Evolutionary conservation across 2,888 invertebrate species (phyloP), one percentile per base, ranked within the genome.

Genomic region (Agelastica alni): DNA sequence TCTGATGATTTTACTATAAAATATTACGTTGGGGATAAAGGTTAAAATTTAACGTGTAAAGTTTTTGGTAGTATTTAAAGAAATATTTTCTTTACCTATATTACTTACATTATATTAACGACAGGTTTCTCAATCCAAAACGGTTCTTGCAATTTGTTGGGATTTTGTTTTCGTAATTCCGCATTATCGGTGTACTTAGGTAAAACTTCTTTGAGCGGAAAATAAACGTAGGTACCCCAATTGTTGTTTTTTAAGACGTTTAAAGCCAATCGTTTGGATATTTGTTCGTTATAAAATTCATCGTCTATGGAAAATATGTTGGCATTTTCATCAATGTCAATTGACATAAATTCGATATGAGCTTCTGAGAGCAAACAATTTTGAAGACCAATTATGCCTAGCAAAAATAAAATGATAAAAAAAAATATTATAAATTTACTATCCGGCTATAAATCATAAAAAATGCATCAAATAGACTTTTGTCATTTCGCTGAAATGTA

Each of bases 81-180:
- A n/a, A n/a, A n/a, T n/a, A n/a, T n/a, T n/a, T n/a, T n/a, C n/a
- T n/a, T n/a, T n/a, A n/a, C n/a, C n/a, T n/a, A n/a, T n/a, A n/a
- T 7, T 26, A 26, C 26, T 26, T 3, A 26, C 26, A 9, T 6
- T 2, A 26, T 2, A 9, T 26, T 26, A 6, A 41, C 5, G 12
- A 16, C 9, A 0, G 82, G 79, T 1, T 87, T 87, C 73, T 94
- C 86, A 7, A 92, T 76, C 92, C 92, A 93, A 3, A 77, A 80
- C 37, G 96, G 71, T 0, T 91, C 87, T n/a, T n/a, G n/a, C 4
- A 28, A 73, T 96, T 95, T 45, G 95, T 95, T 4, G 47, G 13
- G 3, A 51, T 56, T 45, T 39, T 34, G 26, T 7, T 6, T 56
- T 45, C 1, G 39, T 14, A 16, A 48, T 36, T 12, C 51, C 13